Conservation (phyloP, 2,888 invertebrate species). For the Chymomyza amoena region DNA sequence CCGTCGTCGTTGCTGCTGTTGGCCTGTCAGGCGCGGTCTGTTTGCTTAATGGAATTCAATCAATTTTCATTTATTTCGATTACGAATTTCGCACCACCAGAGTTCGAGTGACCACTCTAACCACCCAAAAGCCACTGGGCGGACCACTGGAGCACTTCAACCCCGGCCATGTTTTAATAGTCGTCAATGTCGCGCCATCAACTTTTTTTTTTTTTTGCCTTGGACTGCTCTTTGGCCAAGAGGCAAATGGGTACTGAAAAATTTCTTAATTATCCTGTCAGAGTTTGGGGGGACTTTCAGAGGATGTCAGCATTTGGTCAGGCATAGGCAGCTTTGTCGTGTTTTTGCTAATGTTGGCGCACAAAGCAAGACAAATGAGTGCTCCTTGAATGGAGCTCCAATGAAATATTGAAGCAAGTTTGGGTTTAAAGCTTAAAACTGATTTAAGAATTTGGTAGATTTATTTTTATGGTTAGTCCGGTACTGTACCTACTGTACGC, state of each 20-base stretch:
- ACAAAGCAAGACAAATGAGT: constrained; percentile 63
- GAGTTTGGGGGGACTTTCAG: constrained; percentile 33
- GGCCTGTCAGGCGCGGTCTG: not conserved
- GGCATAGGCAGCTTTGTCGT: constrained; percentile 16
- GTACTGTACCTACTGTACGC: not conserved
- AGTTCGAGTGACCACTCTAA: constrained; percentile 6
- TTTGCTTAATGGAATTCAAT: constrained; percentile 73
- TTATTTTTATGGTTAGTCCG: not conserved
- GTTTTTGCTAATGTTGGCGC: constrained; percentile 40
- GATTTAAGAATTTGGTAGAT: no score
- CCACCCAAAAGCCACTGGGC: not conserved
- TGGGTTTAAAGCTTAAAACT: constrained; percentile 12
- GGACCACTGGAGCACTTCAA: not conserved
- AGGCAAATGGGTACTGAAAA: constrained; percentile 57
- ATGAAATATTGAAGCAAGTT: constrained; percentile 7
- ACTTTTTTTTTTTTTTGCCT: not conserved
- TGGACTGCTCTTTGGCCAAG: not conserved
- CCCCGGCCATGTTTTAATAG: constrained; percentile 1
- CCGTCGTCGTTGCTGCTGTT: no score
- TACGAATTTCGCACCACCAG: constrained; percentile 62
- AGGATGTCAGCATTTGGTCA: constrained; percentile 14
- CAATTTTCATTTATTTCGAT: constrained; percentile 76
- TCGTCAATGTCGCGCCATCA: not conserved
- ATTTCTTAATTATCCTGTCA: constrained; percentile 70
- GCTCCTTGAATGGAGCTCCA: not conserved